These are phyloP conservation scores for Falco columbarius DNA, from an alignment of 2,797 vertebrate species.

Conservation along the genomic window DNA sequence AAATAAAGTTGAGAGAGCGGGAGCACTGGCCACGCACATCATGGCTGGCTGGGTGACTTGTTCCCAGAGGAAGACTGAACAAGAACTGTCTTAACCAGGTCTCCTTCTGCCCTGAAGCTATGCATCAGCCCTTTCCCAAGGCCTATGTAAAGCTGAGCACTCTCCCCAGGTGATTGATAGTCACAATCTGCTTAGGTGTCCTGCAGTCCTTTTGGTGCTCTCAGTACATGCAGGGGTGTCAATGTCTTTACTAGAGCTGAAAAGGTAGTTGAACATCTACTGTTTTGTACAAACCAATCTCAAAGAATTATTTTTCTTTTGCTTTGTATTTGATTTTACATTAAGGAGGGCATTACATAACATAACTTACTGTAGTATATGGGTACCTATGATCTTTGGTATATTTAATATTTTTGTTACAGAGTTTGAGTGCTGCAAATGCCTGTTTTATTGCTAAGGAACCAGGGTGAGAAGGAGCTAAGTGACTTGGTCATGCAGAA, in stretches of 20 bases:
- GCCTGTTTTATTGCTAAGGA: neutral
- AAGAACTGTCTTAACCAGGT: neutral
- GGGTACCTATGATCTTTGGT: neutral
- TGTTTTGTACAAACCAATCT: neutral
- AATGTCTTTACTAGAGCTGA: neutral
- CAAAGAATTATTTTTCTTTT: neutral
- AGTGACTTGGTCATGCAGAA: neutral
- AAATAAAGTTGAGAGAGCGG: neutral
- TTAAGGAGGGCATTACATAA: neutral
- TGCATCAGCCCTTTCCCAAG: neutral
- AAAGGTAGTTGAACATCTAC: neutral
- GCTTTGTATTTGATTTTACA: neutral
- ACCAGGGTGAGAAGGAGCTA: fast-evolving
- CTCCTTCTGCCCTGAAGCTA: neutral
- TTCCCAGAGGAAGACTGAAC: neutral
- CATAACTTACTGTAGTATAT: neutral
- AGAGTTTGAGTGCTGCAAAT: neutral
- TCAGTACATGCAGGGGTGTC: fast-evolving
- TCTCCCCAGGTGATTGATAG: neutral
- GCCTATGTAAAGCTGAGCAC: neutral
- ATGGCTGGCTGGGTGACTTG: neutral
- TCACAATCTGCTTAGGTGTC: neutral
- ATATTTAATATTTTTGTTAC: neutral
- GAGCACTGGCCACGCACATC: fast-evolving
- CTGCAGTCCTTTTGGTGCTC: neutral